Conservation (phyloP, 2,888 invertebrate genomes). For the Myopa testacea region DNA sequence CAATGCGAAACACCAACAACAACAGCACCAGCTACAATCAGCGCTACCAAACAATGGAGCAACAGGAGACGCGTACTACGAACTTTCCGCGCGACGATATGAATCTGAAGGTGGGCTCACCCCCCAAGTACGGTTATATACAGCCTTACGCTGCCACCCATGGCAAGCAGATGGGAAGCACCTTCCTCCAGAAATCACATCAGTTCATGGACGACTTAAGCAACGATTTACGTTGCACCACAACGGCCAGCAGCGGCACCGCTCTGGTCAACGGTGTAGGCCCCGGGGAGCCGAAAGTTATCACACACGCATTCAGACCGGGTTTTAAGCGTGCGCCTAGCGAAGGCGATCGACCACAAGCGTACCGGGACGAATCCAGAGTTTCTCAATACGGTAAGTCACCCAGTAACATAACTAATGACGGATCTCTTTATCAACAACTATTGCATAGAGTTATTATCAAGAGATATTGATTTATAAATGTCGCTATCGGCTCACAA, state of each 20-base stretch:
- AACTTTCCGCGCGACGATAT: conserved; percentile 61
- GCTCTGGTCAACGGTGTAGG: conserved; percentile 48
- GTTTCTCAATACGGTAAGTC: conserved; percentile 79
- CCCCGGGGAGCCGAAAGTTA: conserved; percentile 40
- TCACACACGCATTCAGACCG: conserved; percentile 61
- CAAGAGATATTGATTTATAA: not conserved
- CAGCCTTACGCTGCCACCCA: conserved; percentile 69
- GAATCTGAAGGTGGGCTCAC: conserved; percentile 71
- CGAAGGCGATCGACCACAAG: conserved; percentile 72
- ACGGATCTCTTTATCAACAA: no score
- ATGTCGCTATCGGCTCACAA: not conserved
- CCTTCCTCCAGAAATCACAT: conserved; percentile 77
- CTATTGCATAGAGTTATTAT: not conserved
- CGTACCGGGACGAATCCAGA: conserved; percentile 78
- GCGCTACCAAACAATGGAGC: conserved; percentile 44
- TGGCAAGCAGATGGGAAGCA: conserved; percentile 76
- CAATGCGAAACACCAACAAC: conserved; percentile 51
- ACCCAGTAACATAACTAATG: not conserved
- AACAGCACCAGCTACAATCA: conserved; percentile 47
- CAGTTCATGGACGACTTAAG: conserved; percentile 76
- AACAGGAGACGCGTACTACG: conserved; percentile 48
- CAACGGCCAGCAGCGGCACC: conserved; percentile 50
- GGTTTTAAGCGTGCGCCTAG: conserved; percentile 67
- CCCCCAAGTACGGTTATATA: conserved; percentile 73
- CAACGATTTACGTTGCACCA: conserved; percentile 70